Conservation (phyloP, 2,797 vertebrate species). For the Miichthys miiuy region DNA sequence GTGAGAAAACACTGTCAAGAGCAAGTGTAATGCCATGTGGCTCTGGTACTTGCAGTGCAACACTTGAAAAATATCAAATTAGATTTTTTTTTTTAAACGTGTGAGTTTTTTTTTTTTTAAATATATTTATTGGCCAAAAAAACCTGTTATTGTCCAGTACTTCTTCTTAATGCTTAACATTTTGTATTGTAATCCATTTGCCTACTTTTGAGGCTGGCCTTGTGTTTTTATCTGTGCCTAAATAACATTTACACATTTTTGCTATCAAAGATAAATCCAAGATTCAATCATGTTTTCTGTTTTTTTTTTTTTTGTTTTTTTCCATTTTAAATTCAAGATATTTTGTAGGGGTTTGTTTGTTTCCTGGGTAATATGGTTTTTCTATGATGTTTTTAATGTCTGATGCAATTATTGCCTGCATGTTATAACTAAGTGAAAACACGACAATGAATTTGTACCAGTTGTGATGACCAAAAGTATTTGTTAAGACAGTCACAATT, state of each 20-base stretch:
- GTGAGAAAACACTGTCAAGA: constrained; percentile 79
- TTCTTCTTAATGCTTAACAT: constrained; percentile 69
- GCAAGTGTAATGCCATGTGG: constrained; percentile 70
- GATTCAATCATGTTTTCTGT: constrained; percentile 42
- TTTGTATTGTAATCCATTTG: constrained; percentile 67
- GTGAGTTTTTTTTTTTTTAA: constrained; percentile 66
- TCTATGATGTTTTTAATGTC: constrained; percentile 62
- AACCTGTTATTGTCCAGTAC: constrained; percentile 67
- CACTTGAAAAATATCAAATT: constrained; percentile 80
- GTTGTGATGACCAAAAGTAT: constrained; percentile 80
- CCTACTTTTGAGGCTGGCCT: constrained; percentile 73
- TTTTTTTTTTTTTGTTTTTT: constrained; percentile 10
- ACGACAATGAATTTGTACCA: constrained; percentile 67
- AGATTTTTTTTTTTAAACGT: constrained; percentile 59
- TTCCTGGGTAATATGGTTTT: constrained; percentile 55
- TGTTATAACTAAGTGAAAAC: constrained; percentile 58
- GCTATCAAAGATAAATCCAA: constrained; percentile 46
- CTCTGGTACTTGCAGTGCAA: constrained; percentile 79
- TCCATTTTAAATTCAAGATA: constrained; percentile 33
- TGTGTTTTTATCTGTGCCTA: constrained; percentile 74
- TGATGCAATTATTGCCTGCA: constrained; percentile 71
- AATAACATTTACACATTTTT: constrained; percentile 34
- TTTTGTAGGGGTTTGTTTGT: constrained; percentile 44
- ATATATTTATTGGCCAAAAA: constrained; percentile 82
- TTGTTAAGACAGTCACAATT: constrained; percentile 66